A percentile compares a stretch with the other conserved stretches of the same genome.
Evolutionary conservation across 1,140 invertebrate genomes (phyloP).

Genomic region (Leptinotarsa lineolata): DNA sequence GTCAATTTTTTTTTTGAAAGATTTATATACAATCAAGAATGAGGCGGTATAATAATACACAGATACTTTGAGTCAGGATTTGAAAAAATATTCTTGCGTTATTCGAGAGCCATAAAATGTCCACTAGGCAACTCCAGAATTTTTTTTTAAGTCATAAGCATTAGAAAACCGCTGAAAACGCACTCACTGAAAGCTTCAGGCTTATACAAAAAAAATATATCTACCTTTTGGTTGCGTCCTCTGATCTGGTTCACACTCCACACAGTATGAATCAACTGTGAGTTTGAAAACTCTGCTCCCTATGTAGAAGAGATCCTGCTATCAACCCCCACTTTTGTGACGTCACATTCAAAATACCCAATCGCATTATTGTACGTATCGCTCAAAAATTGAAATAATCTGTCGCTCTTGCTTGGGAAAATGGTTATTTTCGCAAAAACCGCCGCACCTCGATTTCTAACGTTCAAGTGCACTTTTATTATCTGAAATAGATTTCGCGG

Average conservation of each 20-base stretch:
- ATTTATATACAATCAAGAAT: neutral
- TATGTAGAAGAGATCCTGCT: slow-evolving; percentile 47
- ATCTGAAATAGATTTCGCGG: slow-evolving; percentile 13
- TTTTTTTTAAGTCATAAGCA: neutral
- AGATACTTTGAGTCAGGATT: neutral
- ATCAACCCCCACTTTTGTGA: slow-evolving; percentile 46
- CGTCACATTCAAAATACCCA: slow-evolving; percentile 46
- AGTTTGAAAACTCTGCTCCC: slow-evolving; percentile 38
- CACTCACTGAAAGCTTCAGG: slow-evolving; percentile 16
- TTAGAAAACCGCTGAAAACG: slow-evolving; percentile 14
- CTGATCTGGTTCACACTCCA: slow-evolving; percentile 25
- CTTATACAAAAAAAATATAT: neutral
- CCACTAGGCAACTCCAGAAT: neutral
- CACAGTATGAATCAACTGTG: slow-evolving; percentile 45
- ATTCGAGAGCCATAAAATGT: neutral
- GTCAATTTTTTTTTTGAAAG: neutral
- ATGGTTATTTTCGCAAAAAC: slow-evolving; percentile 16
- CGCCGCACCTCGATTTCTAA: slow-evolving; percentile 5
- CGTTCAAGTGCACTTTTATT: neutral
- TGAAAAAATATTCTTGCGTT: neutral
- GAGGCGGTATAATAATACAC: no score
- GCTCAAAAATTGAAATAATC: slow-evolving; percentile 31
- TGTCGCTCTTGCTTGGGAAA: slow-evolving; percentile 9
- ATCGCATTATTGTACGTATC: slow-evolving; percentile 43
- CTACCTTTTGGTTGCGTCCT: slow-evolving; percentile 4